Evolutionary conservation across 2,113 vertebrate species (phyloP).

Genomic region (Catharus minimus): DNA sequence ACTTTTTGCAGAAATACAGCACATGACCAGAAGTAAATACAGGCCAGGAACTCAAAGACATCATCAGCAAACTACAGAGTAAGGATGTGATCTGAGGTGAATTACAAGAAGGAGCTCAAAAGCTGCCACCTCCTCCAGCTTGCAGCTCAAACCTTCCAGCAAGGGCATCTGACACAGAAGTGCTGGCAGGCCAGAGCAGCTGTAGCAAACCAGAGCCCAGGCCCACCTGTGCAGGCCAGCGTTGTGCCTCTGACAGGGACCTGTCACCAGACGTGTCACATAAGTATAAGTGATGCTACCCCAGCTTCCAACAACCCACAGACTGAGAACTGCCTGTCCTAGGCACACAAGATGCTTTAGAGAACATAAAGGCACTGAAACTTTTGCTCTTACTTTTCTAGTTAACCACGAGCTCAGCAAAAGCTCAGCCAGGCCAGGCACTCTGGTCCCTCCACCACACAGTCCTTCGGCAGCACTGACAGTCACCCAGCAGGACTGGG

Average conservation of each 20-base stretch:
- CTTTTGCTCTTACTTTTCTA: neutral
- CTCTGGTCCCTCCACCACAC: neutral
- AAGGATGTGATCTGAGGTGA: neutral
- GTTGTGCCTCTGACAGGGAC: neutral
- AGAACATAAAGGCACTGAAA: neutral
- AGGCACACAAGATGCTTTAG: neutral
- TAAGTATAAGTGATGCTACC: neutral
- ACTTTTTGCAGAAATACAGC: neutral
- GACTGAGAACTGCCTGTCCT: accelerated
- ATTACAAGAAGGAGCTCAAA: neutral
- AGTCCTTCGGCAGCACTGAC: neutral
- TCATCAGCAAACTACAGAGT: neutral
- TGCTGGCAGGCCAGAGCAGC: neutral
- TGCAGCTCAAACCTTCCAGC: neutral
- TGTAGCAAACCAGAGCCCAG: neutral
- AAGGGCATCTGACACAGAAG: neutral
- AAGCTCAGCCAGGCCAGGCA: neutral
- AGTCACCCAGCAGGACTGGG: neutral
- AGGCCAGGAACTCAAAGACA: neutral
- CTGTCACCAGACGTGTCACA: neutral
- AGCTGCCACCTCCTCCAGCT: neutral
- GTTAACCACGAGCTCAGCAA: neutral
- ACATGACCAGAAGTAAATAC: neutral
- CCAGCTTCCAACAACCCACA: neutral
- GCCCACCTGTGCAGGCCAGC: neutral